Evolutionary conservation across 2,888 invertebrate genomes (phyloP), one percentile per base, ranked within the genome.

Genomic region (Caenorhabditis drosophilae): DNA sequence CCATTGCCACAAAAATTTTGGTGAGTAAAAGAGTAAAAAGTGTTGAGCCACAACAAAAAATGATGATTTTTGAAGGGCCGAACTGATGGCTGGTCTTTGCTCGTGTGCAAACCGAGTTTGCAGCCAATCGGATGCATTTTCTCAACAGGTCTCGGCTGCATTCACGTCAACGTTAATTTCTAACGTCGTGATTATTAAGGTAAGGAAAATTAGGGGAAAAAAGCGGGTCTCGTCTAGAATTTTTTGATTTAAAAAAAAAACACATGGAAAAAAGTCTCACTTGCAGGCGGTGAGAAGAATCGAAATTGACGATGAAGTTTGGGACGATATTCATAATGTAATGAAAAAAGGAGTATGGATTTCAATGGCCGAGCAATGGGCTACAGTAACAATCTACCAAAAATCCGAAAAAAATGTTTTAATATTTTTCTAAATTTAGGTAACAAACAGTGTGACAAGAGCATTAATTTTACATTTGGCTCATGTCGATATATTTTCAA

Each of bases 391-490:
- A n/a, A n/a, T n/a, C n/a, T n/a, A n/a, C n/a, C n/a, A n/a, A n/a
- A n/a, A n/a, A n/a, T n/a, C n/a, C n/a, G n/a, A n/a, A n/a, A n/a
- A n/a, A n/a, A n/a, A n/a, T n/a, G n/a, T n/a, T n/a, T n/a, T 34
- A 48, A 40, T 27, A 16, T 26, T 23, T 57, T 45, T 27, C 11
- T 16, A 16, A 16, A 15, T 59, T 31, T 31, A 71, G 68, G 61
- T 67, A 15, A 56, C 58, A 2, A 58, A 63, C 84, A 96, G 94
- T 0, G 85, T 97, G 73, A 97, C 96, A 0, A 88, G 95, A 67
- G 95, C 97, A 35, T 87, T 98, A 58, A 94, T 95, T 0, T 89
- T 93, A 18, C 93, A 96, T 84, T 93, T 97, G 22, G 97, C 96
- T 84, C 91, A 91, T 74, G 87, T 97, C 70, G 96, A 97, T 86